Percentiles rank a stretch among this genome's conserved stretches.
Conservation (phyloP, 2,888 invertebrate genomes). For the Drosophila paramelanica region DNA sequence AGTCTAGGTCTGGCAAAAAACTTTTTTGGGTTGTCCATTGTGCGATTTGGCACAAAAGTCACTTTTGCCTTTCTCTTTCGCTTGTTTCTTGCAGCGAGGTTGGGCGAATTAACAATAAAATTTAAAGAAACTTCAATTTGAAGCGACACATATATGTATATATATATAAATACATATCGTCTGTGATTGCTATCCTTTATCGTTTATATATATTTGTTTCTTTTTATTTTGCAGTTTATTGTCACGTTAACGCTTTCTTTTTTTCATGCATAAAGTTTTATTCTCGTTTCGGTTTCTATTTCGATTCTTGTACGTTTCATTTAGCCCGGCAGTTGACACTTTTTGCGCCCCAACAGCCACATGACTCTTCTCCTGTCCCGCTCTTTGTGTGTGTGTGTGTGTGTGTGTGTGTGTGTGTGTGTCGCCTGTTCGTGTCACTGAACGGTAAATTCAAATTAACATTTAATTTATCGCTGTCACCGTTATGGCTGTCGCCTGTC, state of each 20-base stretch:
- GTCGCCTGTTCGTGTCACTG: constrained; percentile 71
- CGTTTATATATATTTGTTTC: constrained; percentile 29
- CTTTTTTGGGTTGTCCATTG: constrained; percentile 24
- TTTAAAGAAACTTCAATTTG: constrained; percentile 74
- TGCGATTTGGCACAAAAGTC: constrained; percentile 18
- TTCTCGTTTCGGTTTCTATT: constrained; percentile 58
- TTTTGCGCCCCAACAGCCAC: constrained; percentile 49
- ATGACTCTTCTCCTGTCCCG: constrained; percentile 7
- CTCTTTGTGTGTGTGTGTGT: constrained; percentile 4
- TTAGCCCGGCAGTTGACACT: constrained; percentile 61
- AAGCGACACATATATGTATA: constrained; percentile 5
- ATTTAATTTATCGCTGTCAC: constrained; percentile 82
- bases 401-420: constrained; percentile 25
- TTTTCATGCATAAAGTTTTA: constrained; percentile 72
- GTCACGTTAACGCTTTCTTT: constrained; percentile 69
- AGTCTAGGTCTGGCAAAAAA: constrained; percentile 59
- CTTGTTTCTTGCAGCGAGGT: not conserved
- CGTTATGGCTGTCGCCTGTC: constrained; percentile 81
- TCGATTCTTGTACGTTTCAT: constrained; percentile 57
- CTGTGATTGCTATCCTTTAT: constrained; percentile 33
- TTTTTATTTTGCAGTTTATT: constrained; percentile 59
- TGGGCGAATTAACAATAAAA: constrained; percentile 67
- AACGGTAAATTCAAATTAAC: constrained; percentile 81
- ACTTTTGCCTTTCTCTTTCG: constrained; percentile 10
- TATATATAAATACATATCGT: not conserved